Percentiles rank a stretch among this genome's conserved stretches.
These are phyloP conservation scores for Dicentrarchus labrax DNA, from an alignment of 2,113 vertebrate species.

Conservation along the genomic window DNA sequence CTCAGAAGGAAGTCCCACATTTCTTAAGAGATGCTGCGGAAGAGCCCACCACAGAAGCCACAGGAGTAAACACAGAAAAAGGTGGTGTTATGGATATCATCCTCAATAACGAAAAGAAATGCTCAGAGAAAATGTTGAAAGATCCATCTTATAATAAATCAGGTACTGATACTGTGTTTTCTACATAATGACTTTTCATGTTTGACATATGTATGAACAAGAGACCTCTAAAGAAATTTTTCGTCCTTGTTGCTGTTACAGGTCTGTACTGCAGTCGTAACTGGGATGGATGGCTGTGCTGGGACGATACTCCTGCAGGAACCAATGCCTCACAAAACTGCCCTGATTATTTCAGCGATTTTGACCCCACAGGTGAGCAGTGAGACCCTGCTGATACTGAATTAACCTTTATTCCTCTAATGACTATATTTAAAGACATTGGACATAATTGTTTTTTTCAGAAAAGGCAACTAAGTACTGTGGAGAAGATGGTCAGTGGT, in stretches of 20 bases:
- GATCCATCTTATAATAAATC: conserved; percentile 51
- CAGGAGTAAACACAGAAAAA: neutral
- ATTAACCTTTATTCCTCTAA: neutral
- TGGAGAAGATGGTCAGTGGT: conserved; percentile 64
- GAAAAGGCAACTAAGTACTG: conserved; percentile 68
- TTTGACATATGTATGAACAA: neutral
- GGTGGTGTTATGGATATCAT: neutral
- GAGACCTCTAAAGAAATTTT: neutral
- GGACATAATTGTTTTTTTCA: conserved; percentile 8
- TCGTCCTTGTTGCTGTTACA: conserved; percentile 24
- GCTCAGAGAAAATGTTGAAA: conserved; percentile 62
- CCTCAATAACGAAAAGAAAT: conserved; percentile 61
- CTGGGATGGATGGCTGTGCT: conserved; percentile 77
- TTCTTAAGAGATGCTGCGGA: conserved; percentile 37
- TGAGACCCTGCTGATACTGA: neutral
- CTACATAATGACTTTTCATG: neutral
- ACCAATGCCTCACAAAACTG: conserved; percentile 62
- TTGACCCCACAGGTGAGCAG: conserved; percentile 52
- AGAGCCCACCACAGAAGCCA: neutral
- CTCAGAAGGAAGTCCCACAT: conserved; percentile 14
- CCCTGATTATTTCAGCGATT: conserved; percentile 46
- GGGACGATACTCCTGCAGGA: conserved; percentile 69
- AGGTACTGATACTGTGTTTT: conserved; percentile 41
- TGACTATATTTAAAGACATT: neutral
- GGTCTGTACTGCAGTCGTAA: conserved; percentile 57